Evolutionary conservation across 2,888 invertebrate species (phyloP).

Genomic region (Eueremaeus valkanovi): DNA sequence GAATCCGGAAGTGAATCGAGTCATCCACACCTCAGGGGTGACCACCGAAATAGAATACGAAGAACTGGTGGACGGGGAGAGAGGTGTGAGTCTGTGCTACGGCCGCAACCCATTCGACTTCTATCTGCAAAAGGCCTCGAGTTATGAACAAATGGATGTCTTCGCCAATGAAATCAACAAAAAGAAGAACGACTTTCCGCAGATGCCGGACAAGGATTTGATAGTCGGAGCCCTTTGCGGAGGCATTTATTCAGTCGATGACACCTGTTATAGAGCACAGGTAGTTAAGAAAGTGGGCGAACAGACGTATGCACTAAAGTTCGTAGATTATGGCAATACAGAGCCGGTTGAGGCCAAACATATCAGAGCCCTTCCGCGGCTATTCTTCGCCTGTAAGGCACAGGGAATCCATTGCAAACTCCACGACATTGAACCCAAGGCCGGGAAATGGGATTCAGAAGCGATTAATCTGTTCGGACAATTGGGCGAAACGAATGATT

Average conservation of each 20-base stretch:
- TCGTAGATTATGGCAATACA: slow-evolving; percentile 16
- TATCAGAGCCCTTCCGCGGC: not conserved
- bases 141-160: not conserved
- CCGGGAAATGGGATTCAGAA: not conserved
- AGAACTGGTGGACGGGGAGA: not conserved
- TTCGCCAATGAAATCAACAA: not conserved
- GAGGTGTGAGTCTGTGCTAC: not conserved
- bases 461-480: not conserved
- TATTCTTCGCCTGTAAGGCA: slow-evolving; percentile 1
- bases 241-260: not conserved
- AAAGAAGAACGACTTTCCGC: not conserved
- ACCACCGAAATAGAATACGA: not conserved
- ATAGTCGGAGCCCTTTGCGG: not conserved
- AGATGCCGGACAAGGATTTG: not conserved
- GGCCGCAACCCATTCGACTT: slow-evolving; percentile 19
- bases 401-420: not conserved
- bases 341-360: not conserved
- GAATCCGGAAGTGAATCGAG: no score
- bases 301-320: not conserved
- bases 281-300: not conserved
- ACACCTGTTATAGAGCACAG: not conserved
- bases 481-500: not conserved
- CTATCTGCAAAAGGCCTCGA: slow-evolving; percentile 4
- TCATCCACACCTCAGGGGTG: no score
- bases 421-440: not conserved